phyloP scores from a whole-genome alignment of 2,888 invertebrate genomes.

The Athripsodes cinereus region DNA sequence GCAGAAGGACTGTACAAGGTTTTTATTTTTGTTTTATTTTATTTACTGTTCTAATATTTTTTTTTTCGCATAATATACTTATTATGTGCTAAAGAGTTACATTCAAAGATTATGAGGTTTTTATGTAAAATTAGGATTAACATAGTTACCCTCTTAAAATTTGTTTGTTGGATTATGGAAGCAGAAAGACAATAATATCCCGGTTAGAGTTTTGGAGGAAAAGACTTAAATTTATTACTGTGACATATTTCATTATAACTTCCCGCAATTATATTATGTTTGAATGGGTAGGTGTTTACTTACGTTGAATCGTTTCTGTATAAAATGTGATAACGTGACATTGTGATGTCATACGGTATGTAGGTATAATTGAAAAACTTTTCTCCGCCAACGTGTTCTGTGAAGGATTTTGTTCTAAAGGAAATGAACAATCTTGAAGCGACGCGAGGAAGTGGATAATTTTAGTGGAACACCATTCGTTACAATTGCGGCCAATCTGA shows the following conservation, averaged over 20 bases:
- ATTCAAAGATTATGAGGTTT: background rate
- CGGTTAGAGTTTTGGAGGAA: too few species aligned
- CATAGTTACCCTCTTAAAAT: too few species aligned
- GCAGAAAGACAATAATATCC: too few species aligned
- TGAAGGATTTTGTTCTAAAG: conserved; percentile 13
- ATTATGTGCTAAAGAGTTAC: background rate
- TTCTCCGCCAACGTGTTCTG: conserved; percentile 1
- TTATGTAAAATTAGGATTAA: background rate
- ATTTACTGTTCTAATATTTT: background rate
- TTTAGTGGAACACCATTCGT: conserved; percentile 14
- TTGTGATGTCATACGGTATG: too few species aligned
- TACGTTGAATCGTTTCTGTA: too few species aligned
- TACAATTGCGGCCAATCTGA: conserved; percentile 16
- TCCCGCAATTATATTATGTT: too few species aligned
- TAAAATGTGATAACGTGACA: too few species aligned
- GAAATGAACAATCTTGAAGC: conserved; percentile 20
- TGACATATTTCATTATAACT: too few species aligned
- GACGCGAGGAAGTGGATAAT: conserved; percentile 17
- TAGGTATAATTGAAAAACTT: conserved; percentile 5
- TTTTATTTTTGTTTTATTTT: conserved; percentile 30
- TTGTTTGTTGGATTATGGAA: too few species aligned
- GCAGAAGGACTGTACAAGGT: conserved; percentile 93
- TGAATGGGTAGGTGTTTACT: too few species aligned
- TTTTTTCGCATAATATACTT: background rate
- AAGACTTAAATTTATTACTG: too few species aligned